A percentile compares a stretch with the other conserved stretches of the same genome.
Evolutionary conservation across 2,888 invertebrate genomes (phyloP).

Genomic region (Lochmaea capreae): DNA sequence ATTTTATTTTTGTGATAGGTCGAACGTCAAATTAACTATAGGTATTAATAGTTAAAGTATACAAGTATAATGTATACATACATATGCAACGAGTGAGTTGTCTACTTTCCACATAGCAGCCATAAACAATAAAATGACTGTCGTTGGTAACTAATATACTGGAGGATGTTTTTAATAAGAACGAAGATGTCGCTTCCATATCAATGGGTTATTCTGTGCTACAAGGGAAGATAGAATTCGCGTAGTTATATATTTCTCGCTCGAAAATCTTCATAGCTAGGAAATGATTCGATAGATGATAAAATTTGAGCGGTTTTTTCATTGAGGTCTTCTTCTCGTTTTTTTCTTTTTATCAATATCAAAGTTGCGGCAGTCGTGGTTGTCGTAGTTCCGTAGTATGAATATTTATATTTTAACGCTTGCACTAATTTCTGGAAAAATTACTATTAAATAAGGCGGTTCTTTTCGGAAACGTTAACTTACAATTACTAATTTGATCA

Average conservation of each 20-base stretch:
- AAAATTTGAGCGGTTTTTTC: conserved; percentile 55
- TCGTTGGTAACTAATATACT: no score
- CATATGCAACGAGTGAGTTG: no score
- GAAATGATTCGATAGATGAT: conserved; percentile 58
- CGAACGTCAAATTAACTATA: no score
- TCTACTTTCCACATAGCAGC: no score
- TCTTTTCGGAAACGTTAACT: conserved; percentile 53
- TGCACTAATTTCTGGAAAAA: conserved; percentile 75
- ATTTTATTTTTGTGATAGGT: background rate
- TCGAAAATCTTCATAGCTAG: conserved; percentile 15
- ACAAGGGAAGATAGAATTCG: no score
- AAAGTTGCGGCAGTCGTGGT: conserved; percentile 65
- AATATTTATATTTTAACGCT: conserved; percentile 72
- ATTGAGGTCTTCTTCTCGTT: conserved; percentile 43
- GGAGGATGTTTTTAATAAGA: no score
- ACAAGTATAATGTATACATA: no score
- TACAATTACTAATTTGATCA: conserved; percentile 86
- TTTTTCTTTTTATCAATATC: conserved; percentile 54
- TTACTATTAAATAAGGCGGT: background rate
- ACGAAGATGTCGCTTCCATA: no score
- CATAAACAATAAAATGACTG: no score
- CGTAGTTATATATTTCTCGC: no score
- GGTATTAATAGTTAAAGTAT: no score
- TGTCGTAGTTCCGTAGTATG: conserved; percentile 66
- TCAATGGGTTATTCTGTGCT: no score